Base-by-base conservation (phyloP, 2,113 vertebrate genomes). In the Platichthys stellatus region DNA sequence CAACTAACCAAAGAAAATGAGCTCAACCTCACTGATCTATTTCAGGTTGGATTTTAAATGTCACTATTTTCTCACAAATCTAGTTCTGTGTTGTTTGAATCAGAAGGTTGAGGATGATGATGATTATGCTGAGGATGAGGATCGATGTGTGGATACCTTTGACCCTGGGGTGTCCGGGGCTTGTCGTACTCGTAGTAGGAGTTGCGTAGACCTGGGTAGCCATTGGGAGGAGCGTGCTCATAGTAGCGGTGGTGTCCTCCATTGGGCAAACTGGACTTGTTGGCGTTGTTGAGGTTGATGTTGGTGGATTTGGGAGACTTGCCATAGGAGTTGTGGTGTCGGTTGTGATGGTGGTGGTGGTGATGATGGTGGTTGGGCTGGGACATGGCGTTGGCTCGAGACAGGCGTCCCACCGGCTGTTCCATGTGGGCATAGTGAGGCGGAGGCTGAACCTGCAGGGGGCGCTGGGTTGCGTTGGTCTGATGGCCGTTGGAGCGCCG, bases 281-380 rank as follows among this genome's bases (percentile, higher is more conserved):
- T 99, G 94, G 98, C 98, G 74, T 99, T 99, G 95, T 99, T 99
- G 92, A 99, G 96, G 92, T 99, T 99, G 94, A 96, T 97, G 93
- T 99, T 99, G 86, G 97, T 98, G 87, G 97, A 98, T 86, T 97
- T 99, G 70, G 97, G 96, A 73, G 96, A 95, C 93, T 99, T 98
- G 89, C 95, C 95, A 82, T 96, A 88, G 21, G 96, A 96, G 93
- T 96, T 96, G 94, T 96, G 95, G 82, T 96, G 93, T 80, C 95
- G 96, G 84, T 96, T 92, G 81, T 96, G 95, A 68, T 97, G 96
- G 66, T 96, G 96, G 74, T 93, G 91, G 90, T 96, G 96, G 90
- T 97, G 96, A 72, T 96, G 94, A 76, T 96, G 95, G 76, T 96
- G 93, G 86, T 97, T 96, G 80, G 95, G 95, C 89, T 97, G 96